Base-by-base conservation (phyloP, 2,113 vertebrate species). In the Columba janthina region DNA sequence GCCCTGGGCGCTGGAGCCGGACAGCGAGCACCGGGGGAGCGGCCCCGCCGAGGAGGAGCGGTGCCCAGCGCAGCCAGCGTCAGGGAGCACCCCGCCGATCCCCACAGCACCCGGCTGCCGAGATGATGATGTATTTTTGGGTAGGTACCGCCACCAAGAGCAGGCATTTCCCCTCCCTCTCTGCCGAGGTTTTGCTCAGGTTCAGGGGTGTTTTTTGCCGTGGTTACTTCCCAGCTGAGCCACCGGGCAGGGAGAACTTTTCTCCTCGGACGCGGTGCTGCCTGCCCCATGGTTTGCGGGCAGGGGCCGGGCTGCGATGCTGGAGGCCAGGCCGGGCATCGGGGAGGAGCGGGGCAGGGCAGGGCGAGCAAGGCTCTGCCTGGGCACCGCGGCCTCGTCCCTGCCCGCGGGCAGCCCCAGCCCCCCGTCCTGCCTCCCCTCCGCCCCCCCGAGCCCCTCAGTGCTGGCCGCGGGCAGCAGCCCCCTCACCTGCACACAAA, bases 121-220 rank as follows among this genome's bases (percentile, higher is more conserved):
- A 77, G 95, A 96, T 40, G 71, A 95, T 93, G 97, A 84, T 96
- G 88, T 97, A 96, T 94, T 97, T 98, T 89, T 73, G 97, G 95
- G 95, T 96, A 84, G 88, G 96, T 96, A 92, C 90, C 71, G n/a
- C 87, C 17, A 5, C 36, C 57, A 10, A 21, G 42, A 15, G 44
- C 19, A 57, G 80, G 67, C 51, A 2, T n/a, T n/a, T 28, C 34
- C 67, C 60, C 34, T 67, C 24, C 38, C 48, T 60, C 8, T n/a
- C 31, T 38, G 67, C 60, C 1, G 9, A 64, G 72, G 38, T 36
- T 50, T 31, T 20, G 57, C 90, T 71, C 12, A 4, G 56, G 15
- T 7, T 8, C 2, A 11, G 64, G 86, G 48, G 53, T 6, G 1
- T 67, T 84, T 42, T 1, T 5, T 60, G 19, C 19, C 0, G 2